A percentile compares a stretch with the other conserved stretches of the same genome.
These are phyloP conservation scores for Eriocheir sinensis DNA, from an alignment of 1,140 invertebrate genomes.

Conservation along the genomic window DNA sequence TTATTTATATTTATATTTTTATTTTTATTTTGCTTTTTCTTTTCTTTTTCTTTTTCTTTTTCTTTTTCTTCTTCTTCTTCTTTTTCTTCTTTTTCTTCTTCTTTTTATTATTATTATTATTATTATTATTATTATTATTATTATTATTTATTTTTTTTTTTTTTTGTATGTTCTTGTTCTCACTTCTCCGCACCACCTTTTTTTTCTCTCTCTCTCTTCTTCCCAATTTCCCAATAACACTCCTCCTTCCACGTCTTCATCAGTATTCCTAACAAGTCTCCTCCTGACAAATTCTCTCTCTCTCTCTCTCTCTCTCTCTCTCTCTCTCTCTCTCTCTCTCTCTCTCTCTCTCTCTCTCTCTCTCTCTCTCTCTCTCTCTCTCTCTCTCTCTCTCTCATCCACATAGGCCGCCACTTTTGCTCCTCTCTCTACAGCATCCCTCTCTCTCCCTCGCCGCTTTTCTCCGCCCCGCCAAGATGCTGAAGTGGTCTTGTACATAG, in stretches of 20 bases:
- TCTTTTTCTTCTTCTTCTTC: background rate
- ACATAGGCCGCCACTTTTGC: too few relatives aligned
- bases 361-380: conserved; percentile 36
- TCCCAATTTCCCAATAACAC: background rate
- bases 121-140: background rate
- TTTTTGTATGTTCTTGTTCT: background rate
- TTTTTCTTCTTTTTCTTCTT: background rate
- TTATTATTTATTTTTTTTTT: background rate
- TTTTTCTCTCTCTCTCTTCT: conserved; percentile 36
- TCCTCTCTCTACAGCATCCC: background rate
- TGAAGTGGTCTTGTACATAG: background rate
- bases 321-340: conserved; percentile 16
- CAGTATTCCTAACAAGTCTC: background rate
- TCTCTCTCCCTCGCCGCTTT: background rate
- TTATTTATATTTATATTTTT: background rate
- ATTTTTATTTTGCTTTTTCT: background rate
- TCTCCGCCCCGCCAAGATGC: background rate
- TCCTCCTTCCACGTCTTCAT: background rate
- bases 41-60: background rate
- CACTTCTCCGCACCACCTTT: background rate
- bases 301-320: background rate
- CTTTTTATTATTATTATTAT: background rate
- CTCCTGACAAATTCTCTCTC: background rate
- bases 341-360: conserved; percentile 28
- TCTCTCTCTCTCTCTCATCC: background rate